Evolutionary conservation across 2,797 vertebrate genomes (phyloP).

Genomic region (Mastacembelus armatus): DNA sequence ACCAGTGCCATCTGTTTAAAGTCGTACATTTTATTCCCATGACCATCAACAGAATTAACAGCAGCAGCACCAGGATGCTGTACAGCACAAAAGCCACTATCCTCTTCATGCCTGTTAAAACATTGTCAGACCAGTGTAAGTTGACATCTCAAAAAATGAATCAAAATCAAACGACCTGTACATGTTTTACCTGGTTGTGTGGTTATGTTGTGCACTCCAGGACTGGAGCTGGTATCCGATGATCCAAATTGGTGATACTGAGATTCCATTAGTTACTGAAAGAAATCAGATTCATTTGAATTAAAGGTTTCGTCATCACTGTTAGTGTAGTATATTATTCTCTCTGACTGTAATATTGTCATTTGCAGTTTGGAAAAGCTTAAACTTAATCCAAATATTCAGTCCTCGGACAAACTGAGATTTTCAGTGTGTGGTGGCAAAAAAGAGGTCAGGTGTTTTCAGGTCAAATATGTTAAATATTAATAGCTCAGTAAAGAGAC

Average conservation of each 20-base stretch:
- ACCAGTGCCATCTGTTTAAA: background rate
- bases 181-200: slow-evolving; percentile 44
- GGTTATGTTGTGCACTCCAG: background rate
- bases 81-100: slow-evolving; percentile 64
- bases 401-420: background rate
- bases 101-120: slow-evolving; percentile 62
- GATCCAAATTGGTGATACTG: slow-evolving; percentile 66
- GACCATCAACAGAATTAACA: slow-evolving; percentile 75
- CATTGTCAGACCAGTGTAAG: background rate
- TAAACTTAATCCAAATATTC: background rate
- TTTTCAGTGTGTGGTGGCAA: background rate
- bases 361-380: background rate
- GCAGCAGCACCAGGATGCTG: slow-evolving; percentile 66
- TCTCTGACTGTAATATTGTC: background rate
- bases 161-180: background rate
- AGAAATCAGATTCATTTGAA: background rate
- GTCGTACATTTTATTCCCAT: slow-evolving; percentile 79
- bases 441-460: slow-evolving; percentile 40
- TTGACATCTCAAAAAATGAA: background rate
- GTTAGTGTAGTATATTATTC: background rate
- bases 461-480: slow-evolving; percentile 57
- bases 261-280: slow-evolving; percentile 73
- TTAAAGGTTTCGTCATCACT: background rate
- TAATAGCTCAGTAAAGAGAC: slow-evolving; percentile 43
- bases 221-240: slow-evolving; percentile 22